phyloP scores from a whole-genome alignment of 2,888 invertebrate genomes.

The Himalopsyche japonica region DNA sequence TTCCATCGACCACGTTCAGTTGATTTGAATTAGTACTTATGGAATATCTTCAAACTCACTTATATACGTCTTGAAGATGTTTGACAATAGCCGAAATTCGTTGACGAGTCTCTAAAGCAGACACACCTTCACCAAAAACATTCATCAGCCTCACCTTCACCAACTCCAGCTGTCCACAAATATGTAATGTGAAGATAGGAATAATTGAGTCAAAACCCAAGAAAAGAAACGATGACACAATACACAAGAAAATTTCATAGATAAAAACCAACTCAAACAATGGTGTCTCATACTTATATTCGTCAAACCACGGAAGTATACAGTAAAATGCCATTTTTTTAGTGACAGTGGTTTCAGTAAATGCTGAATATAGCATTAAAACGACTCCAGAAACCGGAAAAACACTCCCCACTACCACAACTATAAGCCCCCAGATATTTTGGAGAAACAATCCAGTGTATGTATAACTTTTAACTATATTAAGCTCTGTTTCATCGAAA shows the following conservation, averaged over 20 bases:
- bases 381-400: constrained; percentile 48
- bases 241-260: constrained; percentile 44
- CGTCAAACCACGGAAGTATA: constrained; percentile 43
- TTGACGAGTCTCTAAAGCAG: not conserved
- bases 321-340: constrained; percentile 48
- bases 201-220: constrained; percentile 51
- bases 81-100: constrained; percentile 43
- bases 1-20: too few relatives aligned
- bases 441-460: constrained; percentile 45
- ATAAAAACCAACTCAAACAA: constrained; percentile 43
- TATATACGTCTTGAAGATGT: constrained; percentile 48
- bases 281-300: constrained; percentile 42
- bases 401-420: constrained; percentile 43
- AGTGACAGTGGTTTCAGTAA: constrained; percentile 44
- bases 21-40: too few relatives aligned
- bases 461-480: constrained; percentile 45
- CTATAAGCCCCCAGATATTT: constrained; percentile 46
- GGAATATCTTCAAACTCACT: constrained; percentile 33
- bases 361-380: constrained; percentile 45
- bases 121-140: constrained; percentile 42
- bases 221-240: constrained; percentile 45
- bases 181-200: constrained; percentile 50
- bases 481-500: constrained; percentile 44
- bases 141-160: constrained; percentile 46
- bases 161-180: constrained; percentile 50